phyloP scores from a whole-genome alignment of 2,797 vertebrate species.

The Falco cherrug region DNA sequence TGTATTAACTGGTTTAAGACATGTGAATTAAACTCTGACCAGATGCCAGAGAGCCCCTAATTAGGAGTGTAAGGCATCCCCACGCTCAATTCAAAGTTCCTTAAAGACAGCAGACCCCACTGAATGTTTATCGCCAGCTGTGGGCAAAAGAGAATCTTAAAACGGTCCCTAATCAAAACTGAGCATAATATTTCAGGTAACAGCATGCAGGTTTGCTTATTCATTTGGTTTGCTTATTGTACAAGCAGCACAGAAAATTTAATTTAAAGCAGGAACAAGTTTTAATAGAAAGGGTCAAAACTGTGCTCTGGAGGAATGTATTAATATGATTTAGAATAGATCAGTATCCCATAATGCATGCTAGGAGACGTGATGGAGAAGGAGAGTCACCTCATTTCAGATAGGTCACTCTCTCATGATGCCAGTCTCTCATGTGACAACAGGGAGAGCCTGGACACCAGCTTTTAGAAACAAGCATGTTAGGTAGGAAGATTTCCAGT shows the following conservation, averaged over 20 bases:
- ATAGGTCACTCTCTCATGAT: neutral
- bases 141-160: neutral
- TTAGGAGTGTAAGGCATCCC: neutral
- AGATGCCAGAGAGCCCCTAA: neutral
- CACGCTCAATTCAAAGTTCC: neutral
- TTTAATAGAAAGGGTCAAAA: neutral
- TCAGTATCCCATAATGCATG: too few species aligned
- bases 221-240: neutral
- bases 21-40: slow-evolving; percentile 29
- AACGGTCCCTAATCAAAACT: neutral
- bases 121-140: neutral
- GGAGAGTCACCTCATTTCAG: neutral
- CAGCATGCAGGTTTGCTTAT: neutral
- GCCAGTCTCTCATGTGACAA: neutral
- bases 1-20: slow-evolving; percentile 8
- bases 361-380: neutral
- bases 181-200: neutral
- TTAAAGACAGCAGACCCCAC: neutral
- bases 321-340: neutral
- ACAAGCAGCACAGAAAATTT: neutral
- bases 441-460: too few species aligned
- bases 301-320: neutral
- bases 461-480: too few species aligned
- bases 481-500: too few species aligned
- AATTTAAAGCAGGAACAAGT: neutral